Percentiles rank a stretch among this genome's conserved stretches.
These are phyloP conservation scores for Drosophila funebris DNA, from an alignment of 1,140 invertebrate genomes.

Conservation along the genomic window DNA sequence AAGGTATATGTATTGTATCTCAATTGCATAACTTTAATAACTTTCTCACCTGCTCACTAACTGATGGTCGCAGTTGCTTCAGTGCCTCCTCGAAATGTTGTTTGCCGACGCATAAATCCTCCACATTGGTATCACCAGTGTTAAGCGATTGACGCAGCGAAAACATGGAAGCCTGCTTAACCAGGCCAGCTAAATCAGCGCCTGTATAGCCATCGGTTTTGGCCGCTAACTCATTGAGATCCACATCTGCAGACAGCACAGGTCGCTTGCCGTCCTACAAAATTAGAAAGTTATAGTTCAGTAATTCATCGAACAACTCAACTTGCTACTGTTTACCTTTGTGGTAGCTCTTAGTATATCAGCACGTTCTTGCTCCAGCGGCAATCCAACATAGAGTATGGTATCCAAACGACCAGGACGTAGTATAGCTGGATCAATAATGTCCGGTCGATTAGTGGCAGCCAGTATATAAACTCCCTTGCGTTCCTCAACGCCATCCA, in stretches of 20 bases:
- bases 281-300: conserved; percentile 10
- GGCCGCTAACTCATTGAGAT: conserved; percentile 88
- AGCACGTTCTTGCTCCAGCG: conserved; percentile 89
- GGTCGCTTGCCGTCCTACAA: conserved; percentile 90
- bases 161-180: conserved; percentile 92
- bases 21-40: no score
- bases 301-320: no score
- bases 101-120: conserved; percentile 66
- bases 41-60: conserved; percentile 65
- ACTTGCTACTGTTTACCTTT: conserved; percentile 87
- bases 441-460: conserved; percentile 98
- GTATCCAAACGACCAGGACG: conserved; percentile 97
- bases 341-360: conserved; percentile 96
- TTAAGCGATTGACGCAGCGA: conserved; percentile 89
- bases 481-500: conserved; percentile 97
- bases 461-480: conserved; percentile 97
- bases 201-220: conserved; percentile 93
- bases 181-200: conserved; percentile 94
- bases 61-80: conserved; percentile 70
- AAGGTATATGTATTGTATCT: no score
- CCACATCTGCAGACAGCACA: conserved; percentile 89
- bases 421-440: conserved; percentile 97
- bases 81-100: conserved; percentile 73
- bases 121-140: conserved; percentile 49
- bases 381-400: conserved; percentile 96